Base-by-base conservation (phyloP, 2,888 invertebrate species). In the Macrophya alboannulata region DNA sequence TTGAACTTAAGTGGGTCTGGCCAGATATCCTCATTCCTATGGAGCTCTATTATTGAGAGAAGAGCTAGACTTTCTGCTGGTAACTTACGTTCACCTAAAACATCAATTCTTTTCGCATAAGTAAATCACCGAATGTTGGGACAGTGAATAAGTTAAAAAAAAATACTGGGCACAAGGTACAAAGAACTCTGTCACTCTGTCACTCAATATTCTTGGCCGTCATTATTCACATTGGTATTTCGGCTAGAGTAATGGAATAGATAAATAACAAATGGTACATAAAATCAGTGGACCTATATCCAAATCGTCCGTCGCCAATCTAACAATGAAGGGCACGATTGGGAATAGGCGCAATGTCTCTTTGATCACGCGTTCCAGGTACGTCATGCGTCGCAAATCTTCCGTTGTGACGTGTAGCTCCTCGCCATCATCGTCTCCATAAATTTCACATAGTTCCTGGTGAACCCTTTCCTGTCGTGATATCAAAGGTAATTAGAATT, bases 341-440 rank as follows among this genome's bases (percentile, higher is more conserved):
- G 95, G 95, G 88, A 95, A 95, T 6, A 96, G 87, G 51, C 95
- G 92, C 93, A 96, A 93, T 0, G 95, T 94, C 90, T 96, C 95
- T 89, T 95, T 95, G 25, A 96, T 94, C 0, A 95, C 95, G 87
- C 95, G 92, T 88, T 95, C 96, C 85, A 95, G 89, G 88, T 95
- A 95, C 65, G 95, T 94, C 94, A 96, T 94, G 87, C 94, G 94
- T 82, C 93, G 90, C 68, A 95, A 89, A 89, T 95, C 95, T 48
- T 94, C 94, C 86, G 94, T 94, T 17, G 91, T 94, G 0, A 95
- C 93, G 5, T 88, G 86, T 8, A 31, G 65, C 37, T 77, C 55
- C 10, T 55, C 77, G 45, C 8, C 9, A 71, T 93, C 92, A 0
- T 84, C 86, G 1, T 76, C 62, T 1, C 94, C 94, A 76, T 95